Conservation (phyloP, 2,797 vertebrate genomes). For the Dicrostonyx torquatus region DNA sequence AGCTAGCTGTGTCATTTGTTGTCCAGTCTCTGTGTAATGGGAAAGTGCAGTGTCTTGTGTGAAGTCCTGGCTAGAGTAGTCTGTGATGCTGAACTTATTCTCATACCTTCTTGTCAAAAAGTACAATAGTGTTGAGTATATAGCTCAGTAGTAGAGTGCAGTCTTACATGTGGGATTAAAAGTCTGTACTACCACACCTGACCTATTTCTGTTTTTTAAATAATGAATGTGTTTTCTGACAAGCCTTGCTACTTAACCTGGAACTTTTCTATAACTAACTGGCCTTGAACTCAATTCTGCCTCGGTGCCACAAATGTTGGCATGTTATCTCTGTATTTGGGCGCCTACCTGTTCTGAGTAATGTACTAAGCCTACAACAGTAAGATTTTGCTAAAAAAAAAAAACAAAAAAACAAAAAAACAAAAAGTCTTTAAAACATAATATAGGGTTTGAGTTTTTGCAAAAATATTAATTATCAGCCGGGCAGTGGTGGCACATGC, state of each 20-base stretch:
- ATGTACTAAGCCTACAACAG: conserved; percentile 6
- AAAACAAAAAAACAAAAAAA: no score
- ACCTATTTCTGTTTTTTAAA: neutral
- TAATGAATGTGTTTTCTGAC: conserved; percentile 6
- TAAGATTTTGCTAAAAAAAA: conserved; percentile 12
- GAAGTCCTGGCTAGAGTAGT: neutral
- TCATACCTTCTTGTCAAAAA: neutral
- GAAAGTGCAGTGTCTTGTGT: neutral
- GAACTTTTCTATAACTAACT: neutral
- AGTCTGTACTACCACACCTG: neutral
- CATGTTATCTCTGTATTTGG: neutral
- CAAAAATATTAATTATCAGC: neutral
- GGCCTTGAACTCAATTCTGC: neutral
- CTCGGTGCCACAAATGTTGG: neutral
- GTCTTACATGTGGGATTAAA: neutral
- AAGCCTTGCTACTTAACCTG: neutral
- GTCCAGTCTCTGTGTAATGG: neutral
- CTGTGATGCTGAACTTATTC: neutral
- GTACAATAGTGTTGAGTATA: neutral
- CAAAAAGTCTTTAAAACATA: neutral
- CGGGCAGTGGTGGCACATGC: no score
- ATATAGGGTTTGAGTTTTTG: neutral
- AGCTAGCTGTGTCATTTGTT: neutral
- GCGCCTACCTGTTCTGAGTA: conserved; percentile 32
- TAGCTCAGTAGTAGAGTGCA: neutral